Evolutionary conservation across 2,113 vertebrate species (phyloP), one percentile per base, ranked within the genome.

Genomic region (Heptranchias perlo): DNA sequence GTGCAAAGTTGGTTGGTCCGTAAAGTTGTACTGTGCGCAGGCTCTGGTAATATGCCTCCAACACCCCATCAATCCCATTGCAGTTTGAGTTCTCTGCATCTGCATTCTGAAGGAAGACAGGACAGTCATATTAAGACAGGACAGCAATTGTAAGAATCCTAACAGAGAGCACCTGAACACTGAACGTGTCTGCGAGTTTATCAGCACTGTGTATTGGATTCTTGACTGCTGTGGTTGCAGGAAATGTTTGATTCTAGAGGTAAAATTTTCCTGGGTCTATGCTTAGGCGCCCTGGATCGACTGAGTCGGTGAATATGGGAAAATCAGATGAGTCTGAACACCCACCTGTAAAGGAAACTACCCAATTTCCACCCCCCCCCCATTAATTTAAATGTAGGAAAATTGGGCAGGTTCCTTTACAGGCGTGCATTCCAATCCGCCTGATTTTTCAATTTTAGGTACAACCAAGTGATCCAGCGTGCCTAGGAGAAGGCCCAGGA

Each of bases 11-110:
- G 96, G 99, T 99, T 96, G 99, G 99, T 78, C 99, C 99, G 0
- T 99, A 99, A 14, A 99, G 98, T 97, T 99, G 99, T 96, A 99
- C 99, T 0, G 98, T 98, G 92, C 98, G 98, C 96, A 99, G 98
- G 96, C 99, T 99, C 97, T 99, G 98, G 96, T 99, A 99, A 96
- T 99, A 99, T 39, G 98, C 98, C 97, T 99, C 99, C 96, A 99
- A 97, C 14, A 99, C 99, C 0, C 99, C 99, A 54, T 99, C 98
- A 0, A 99, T 99, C 61, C 98, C 98, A 0, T 96, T 98, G 21
- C 98, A 99, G 97, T 98, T 99, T 94, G 98, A 98, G 96, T 98
- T 98, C 87, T 99, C 98, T 2, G 91, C 78, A 0, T 99, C 98
- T 96, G 98, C 98, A 97, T 99, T 99, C 98, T 98, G 96, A 78